These are phyloP conservation scores for Drosophila micromelanica DNA, from an alignment of 1,140 invertebrate genomes.

Conservation along the genomic window DNA sequence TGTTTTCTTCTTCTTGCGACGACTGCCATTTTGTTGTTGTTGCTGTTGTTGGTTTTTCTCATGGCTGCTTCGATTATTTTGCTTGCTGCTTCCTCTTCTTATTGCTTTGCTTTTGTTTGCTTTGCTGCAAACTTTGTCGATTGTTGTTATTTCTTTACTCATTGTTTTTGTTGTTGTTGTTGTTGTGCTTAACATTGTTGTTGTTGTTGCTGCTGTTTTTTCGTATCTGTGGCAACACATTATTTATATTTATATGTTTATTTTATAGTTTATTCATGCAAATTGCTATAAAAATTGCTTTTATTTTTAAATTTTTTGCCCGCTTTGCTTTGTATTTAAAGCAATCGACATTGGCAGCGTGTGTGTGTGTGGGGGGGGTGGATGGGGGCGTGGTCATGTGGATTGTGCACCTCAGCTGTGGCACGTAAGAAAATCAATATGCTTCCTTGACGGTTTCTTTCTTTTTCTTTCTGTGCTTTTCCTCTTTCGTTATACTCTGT, in stretches of 20 bases:
- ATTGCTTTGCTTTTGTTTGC: slow-evolving; percentile 61
- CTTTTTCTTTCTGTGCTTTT: not conserved
- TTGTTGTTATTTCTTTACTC: slow-evolving; percentile 33
- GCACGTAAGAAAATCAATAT: slow-evolving; percentile 75
- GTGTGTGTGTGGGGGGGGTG: not conserved
- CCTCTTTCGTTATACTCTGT: slow-evolving; percentile 8
- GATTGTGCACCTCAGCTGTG: slow-evolving; percentile 27
- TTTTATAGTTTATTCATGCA: slow-evolving; percentile 83
- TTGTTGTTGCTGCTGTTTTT: slow-evolving; percentile 38
- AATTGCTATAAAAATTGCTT: slow-evolving; percentile 82
- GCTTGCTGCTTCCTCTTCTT: slow-evolving; percentile 31
- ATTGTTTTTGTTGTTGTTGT: slow-evolving; percentile 25
- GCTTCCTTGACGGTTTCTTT: slow-evolving; percentile 55
- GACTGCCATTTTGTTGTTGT: slow-evolving; percentile 47
- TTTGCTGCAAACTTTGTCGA: slow-evolving; percentile 50
- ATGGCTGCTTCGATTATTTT: slow-evolving; percentile 70
- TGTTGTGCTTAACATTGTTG: slow-evolving; percentile 18
- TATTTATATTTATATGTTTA: slow-evolving; percentile 83
- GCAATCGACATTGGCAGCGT: slow-evolving; percentile 31
- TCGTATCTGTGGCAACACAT: slow-evolving; percentile 74
- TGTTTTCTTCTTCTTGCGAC: slow-evolving; percentile 40
- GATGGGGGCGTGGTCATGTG: not conserved
- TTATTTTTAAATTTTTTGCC: slow-evolving; percentile 73
- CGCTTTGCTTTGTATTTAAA: slow-evolving; percentile 55
- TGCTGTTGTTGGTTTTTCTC: slow-evolving; percentile 27